Evolutionary conservation across 2,888 invertebrate species (phyloP), one percentile per base, ranked within the genome.

Genomic region (Parnassius mnemosyne): DNA sequence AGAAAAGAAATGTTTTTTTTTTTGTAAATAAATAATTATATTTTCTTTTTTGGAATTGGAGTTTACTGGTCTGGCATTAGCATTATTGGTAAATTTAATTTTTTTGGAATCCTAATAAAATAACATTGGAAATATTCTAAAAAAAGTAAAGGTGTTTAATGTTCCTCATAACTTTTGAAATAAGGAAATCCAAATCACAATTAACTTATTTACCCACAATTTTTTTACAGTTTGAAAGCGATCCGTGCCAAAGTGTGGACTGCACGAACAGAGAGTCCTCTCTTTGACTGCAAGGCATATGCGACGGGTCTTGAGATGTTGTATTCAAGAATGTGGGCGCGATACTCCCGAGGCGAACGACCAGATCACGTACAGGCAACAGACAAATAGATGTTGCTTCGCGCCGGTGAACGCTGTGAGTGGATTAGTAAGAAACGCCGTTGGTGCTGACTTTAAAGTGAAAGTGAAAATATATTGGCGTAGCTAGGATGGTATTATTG

Each of bases 241-340:
- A 96, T 97, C 77, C 94, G 99, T 59, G 98, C 97, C 57, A 98
- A 98, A 85, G 99, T 99, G 47, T 99, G 99, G 99, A 93, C 96
- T 71, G 97, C 97, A 0, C 94, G 99, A 63, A 94, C 94, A 3
- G 96, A 97, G 41, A 97, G 97, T 75, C 97, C 98, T 0, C 92
- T 99, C 53, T 99, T 99, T 88, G 96, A 97, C 91, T 98, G 98
- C 85, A 95, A 96, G 84, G 95, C 96, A 75, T 99, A 99, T 87
- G 97, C 99, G 57, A 93, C 94, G 68, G 98, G 98, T 64, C 93
- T 99, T 85, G 99, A 99, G 87, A 93, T 95, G 92, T 89, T 99
- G 13, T 98, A 97, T 90, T 89, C 90, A 69, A 94, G 94, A 76
- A 99, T 99, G 98, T 99, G 98, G 98, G 94, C 95, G 54, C 92